Conservation (phyloP, 2,888 invertebrate genomes). For the Ischnura elegans region DNA sequence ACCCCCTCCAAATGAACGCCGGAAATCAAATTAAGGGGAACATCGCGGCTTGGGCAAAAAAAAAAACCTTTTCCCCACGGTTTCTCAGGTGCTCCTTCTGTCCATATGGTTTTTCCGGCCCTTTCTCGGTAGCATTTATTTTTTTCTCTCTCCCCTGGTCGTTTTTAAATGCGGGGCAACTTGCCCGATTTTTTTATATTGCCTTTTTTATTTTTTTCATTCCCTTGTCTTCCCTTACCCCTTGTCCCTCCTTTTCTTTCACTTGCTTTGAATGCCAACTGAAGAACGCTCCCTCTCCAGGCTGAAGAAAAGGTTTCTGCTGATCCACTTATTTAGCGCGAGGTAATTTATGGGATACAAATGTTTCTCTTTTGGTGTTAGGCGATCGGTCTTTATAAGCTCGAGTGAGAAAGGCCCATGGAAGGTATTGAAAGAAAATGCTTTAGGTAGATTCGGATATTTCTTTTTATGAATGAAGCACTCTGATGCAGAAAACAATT, state of each 20-base stretch:
- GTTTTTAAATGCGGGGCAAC: not conserved
- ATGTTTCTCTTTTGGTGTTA: not conserved
- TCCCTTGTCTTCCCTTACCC: not conserved
- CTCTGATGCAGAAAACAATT: no score
- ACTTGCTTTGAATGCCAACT: no score
- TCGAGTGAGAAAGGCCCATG: no score
- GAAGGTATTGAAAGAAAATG: no score
- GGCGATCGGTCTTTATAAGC: no score
- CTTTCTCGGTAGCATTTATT: no score
- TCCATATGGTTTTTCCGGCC: conserved; percentile 25
- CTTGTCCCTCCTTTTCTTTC: not conserved
- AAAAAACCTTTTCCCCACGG: no score
- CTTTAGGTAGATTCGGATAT: no score
- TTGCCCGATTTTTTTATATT: not conserved
- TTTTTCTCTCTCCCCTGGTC: not conserved
- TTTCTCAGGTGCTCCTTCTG: not conserved
- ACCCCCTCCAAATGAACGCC: conserved; percentile 5
- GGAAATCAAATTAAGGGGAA: conserved; percentile 45
- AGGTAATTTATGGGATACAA: not conserved
- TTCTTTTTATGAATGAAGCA: no score
- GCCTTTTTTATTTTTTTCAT: no score
- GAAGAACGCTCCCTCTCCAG: not conserved
- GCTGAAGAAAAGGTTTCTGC: not conserved
- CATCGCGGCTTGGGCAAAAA: conserved; percentile 9
- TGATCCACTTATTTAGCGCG: not conserved